Base-by-base conservation (phyloP, 2,113 vertebrate species). In the Regulus satrapa region DNA sequence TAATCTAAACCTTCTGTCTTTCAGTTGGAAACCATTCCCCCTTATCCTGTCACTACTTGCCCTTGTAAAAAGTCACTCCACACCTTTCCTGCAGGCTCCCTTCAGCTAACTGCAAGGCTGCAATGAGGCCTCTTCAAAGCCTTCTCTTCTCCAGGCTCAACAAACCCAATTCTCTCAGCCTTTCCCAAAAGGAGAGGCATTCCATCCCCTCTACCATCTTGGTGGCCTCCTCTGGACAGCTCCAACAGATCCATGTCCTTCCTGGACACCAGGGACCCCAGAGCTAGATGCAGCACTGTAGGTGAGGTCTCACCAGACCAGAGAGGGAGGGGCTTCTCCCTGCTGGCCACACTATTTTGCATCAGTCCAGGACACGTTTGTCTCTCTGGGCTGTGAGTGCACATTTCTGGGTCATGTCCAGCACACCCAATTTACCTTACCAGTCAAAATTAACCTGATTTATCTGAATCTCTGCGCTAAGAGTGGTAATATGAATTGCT, bases 291-390 rank as follows among this genome's bases (percentile, higher is more conserved):
- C 29, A 78, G 74, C 40, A 0, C 56, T 55, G 24, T 48, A 56
- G 29, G 25, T 34, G 34, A 13, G 41, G 3, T 36, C 41, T 36
- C 49, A 55, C 1, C 55, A 38, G 28, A 18, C n/a, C 46, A 61
- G 23, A 43, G 54, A 19, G 3, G 5, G 14, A 5, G 52, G 5
- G 14, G 38, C 32, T 43, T 64, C 48, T 45, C 12, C 18, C 43
- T 64, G 36, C 51, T 51, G 12, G 0, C 28, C 23, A 17, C 2
- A 1, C 18, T 32, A 3, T 15, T 36, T 20, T 51, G 13, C 12
- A n/a, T 32, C 23, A 79, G 31, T 2, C 4, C 41, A 49, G 31
- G 12, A 49, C 11, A 49, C 0, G 0, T 13, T 25, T n/a, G 45
- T 18, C 36, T 19, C 2, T 66, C 51, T 51, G 10, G 17, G 9